A percentile compares a stretch with the other conserved stretches of the same genome.
Evolutionary conservation across 2,113 vertebrate genomes (phyloP).

Genomic region (Fregata magnificens): DNA sequence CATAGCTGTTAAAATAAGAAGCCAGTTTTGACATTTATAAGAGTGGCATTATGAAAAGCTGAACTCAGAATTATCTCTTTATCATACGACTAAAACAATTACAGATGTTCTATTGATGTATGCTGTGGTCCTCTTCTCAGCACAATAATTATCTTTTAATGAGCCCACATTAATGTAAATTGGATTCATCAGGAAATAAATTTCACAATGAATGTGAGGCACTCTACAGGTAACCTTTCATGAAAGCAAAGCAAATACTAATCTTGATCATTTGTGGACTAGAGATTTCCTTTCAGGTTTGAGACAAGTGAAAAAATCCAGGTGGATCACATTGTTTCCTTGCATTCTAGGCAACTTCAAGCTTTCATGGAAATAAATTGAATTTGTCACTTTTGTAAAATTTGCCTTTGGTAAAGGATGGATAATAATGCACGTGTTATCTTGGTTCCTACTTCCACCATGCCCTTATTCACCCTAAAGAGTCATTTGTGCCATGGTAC

Average conservation of each 20-base stretch:
- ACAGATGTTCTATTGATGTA: constrained; percentile 68
- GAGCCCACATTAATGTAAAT: constrained; percentile 91
- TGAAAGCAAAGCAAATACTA: constrained; percentile 59
- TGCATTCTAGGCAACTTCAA: background rate
- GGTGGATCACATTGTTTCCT: background rate
- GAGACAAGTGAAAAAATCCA: background rate
- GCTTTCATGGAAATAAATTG: background rate
- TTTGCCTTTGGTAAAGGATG: background rate
- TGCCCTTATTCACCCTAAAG: background rate
- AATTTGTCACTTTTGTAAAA: background rate
- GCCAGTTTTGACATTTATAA: constrained; percentile 69
- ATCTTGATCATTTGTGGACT: constrained; percentile 28
- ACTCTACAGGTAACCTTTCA: constrained; percentile 77
- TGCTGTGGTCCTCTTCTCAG: constrained; percentile 60
- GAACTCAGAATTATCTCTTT: constrained; percentile 60
- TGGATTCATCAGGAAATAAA: constrained; percentile 81
- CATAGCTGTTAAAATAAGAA: constrained; percentile 51
- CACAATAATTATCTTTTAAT: constrained; percentile 91
- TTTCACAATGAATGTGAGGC: constrained; percentile 71
- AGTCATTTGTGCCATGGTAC: background rate
- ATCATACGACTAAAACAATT: constrained; percentile 64
- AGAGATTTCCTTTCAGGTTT: background rate
- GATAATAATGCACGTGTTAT: background rate
- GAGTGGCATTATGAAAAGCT: constrained; percentile 62
- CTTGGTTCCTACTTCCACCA: background rate